Evolutionary conservation across 2,797 vertebrate genomes (phyloP).

Genomic region (Lithobates sylvaticus): DNA sequence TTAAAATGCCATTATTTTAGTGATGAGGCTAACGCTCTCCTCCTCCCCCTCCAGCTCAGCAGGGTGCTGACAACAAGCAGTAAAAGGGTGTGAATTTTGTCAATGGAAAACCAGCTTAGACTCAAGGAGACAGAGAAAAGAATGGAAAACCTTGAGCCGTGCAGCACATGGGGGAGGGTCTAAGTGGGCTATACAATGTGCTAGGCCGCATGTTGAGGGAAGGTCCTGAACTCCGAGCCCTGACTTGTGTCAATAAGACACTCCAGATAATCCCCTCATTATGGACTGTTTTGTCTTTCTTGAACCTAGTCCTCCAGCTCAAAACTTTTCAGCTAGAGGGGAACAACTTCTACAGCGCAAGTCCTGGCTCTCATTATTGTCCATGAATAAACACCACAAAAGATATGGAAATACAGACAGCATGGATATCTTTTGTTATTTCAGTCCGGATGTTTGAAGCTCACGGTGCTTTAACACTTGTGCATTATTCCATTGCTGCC

Average conservation of each 20-base stretch:
- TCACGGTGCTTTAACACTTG: slow-evolving; percentile 17
- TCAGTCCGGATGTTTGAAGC: slow-evolving; percentile 21
- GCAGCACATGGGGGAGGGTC: slow-evolving; percentile 34
- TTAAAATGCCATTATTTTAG: slow-evolving; percentile 37
- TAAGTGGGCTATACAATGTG: background rate
- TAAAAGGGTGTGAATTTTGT: slow-evolving; percentile 23
- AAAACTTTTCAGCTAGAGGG: slow-evolving; percentile 26
- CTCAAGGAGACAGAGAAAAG: slow-evolving; percentile 21
- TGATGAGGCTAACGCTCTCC: background rate
- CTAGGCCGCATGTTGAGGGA: slow-evolving; percentile 1
- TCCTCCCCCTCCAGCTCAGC: slow-evolving; percentile 26
- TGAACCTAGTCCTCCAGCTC: slow-evolving; percentile 3
- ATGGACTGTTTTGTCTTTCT: slow-evolving; percentile 39
- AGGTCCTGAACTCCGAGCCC: slow-evolving; percentile 44
- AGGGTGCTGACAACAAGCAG: slow-evolving; percentile 28
- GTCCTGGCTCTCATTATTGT: background rate
- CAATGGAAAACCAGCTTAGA: slow-evolving; percentile 42
- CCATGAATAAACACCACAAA: slow-evolving; percentile 45
- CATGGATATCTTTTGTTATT: slow-evolving; percentile 33
- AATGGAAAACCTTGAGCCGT: slow-evolving; percentile 32
- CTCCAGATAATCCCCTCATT: slow-evolving; percentile 57
- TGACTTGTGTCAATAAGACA: slow-evolving; percentile 52
- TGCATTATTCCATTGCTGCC: slow-evolving; percentile 29
- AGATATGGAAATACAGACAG: slow-evolving; percentile 9
- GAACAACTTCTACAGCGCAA: slow-evolving; percentile 16